Evolutionary conservation across 2,797 vertebrate genomes (phyloP).

Genomic region (Scarus forsteni): DNA sequence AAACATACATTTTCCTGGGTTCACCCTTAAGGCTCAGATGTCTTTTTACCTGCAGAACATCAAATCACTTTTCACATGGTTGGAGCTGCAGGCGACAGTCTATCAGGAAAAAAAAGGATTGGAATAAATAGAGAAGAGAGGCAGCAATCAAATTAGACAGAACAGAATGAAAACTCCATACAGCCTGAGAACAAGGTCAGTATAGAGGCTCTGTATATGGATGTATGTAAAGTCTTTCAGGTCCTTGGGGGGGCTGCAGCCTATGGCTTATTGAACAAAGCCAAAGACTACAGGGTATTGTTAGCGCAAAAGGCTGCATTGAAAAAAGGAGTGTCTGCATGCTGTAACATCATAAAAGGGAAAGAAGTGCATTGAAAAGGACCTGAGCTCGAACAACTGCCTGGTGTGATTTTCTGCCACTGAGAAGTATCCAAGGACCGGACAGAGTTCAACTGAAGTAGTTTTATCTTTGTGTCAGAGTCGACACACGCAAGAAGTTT

Average conservation of each 20-base stretch:
- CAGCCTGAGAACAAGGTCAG: conserved; percentile 3
- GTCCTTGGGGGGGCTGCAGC: conserved; percentile 9
- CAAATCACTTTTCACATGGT: conserved; percentile 11
- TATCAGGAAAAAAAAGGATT: conserved; percentile 18
- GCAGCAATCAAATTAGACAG: conserved; percentile 17
- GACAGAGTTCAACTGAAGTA: no score
- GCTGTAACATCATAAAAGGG: conserved; percentile 25
- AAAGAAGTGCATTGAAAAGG: no score
- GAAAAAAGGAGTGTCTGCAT: conserved; percentile 2
- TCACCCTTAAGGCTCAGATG: conserved; percentile 7
- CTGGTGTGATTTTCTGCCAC: no score
- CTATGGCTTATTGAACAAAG: conserved; percentile 33
- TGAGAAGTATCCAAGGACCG: no score
- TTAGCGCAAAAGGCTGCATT: conserved; percentile 32
- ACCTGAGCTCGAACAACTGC: no score
- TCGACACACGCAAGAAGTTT: no score
- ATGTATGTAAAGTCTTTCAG: conserved; percentile 1
- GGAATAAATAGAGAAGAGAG: neutral
- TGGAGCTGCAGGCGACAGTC: conserved; percentile 12
- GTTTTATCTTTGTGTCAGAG: no score
- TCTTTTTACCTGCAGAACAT: conserved; percentile 22
- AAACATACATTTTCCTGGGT: neutral
- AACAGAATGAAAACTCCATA: conserved; percentile 6
- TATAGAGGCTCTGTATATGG: neutral
- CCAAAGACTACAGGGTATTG: conserved; percentile 29